Evolutionary conservation across 2,797 vertebrate species (phyloP).

Genomic region (Scyliorhinus canicula): DNA sequence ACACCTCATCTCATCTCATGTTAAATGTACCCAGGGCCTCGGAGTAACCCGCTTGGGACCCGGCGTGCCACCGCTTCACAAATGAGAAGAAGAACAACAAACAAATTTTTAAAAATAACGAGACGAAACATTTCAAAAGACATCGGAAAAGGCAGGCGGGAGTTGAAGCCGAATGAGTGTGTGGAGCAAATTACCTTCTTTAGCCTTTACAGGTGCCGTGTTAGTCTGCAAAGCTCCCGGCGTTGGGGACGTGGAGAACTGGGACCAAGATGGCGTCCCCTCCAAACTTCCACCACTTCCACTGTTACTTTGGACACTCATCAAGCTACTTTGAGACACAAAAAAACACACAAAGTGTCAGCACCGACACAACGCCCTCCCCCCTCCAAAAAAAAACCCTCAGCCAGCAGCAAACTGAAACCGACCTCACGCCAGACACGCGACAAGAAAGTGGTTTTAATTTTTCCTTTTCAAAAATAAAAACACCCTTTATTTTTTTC

Average conservation of each 20-base stretch:
- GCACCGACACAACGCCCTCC: slow-evolving; percentile 45
- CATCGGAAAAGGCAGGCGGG: slow-evolving; percentile 41
- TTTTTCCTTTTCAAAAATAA: not conserved
- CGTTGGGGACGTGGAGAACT: slow-evolving; percentile 91
- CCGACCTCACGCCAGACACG: not conserved
- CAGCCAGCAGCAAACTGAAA: not conserved
- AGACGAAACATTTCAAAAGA: slow-evolving; percentile 52
- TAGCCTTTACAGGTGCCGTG: slow-evolving; percentile 75
- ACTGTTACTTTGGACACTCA: slow-evolving; percentile 98
- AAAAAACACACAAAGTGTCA: slow-evolving; percentile 43
- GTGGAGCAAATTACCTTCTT: slow-evolving; percentile 73
- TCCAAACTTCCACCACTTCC: slow-evolving; percentile 90
- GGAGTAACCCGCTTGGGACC: slow-evolving; percentile 29
- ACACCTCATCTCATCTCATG: slow-evolving; percentile 28
- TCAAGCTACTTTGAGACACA: slow-evolving; percentile 77
- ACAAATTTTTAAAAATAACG: slow-evolving; percentile 48
- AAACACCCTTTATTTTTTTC: not conserved
- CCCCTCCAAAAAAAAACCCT: not conserved
- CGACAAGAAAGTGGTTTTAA: not conserved
- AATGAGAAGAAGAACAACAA: not conserved
- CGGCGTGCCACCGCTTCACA: not conserved
- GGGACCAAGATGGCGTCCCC: slow-evolving; percentile 98
- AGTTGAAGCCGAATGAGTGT: not conserved
- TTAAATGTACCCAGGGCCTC: not conserved
- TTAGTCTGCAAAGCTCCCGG: slow-evolving; percentile 73